A percentile compares a stretch with the other conserved stretches of the same genome.
Conservation (phyloP, 2,113 vertebrate genomes). For the Cranoglanis bouderius region DNA sequence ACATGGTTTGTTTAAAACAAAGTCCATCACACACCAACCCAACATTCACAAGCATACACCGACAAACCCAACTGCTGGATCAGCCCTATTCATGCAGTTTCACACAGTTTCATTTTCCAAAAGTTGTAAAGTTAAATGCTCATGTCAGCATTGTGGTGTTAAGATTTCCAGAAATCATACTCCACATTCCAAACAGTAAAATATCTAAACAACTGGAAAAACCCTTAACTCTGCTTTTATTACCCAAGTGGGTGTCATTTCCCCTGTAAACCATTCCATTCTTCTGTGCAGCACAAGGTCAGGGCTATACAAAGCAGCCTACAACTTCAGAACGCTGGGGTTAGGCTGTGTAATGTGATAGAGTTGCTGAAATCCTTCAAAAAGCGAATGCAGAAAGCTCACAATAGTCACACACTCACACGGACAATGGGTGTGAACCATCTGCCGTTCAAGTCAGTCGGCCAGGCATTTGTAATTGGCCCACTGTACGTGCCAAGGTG, state of each 20-base stretch:
- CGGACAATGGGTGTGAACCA: constrained; percentile 51
- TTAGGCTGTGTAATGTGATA: constrained; percentile 23
- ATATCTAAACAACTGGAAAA: background rate
- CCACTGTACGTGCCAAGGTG: constrained; percentile 44
- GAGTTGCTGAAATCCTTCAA: constrained; percentile 58
- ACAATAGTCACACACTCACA: constrained; percentile 16
- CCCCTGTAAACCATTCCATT: background rate
- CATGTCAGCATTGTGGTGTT: background rate
- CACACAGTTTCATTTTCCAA: background rate
- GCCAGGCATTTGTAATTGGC: constrained; percentile 55
- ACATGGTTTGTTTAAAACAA: background rate
- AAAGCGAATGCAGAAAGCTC: constrained; percentile 44
- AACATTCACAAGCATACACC: background rate
- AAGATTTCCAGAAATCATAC: background rate
- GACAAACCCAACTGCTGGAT: background rate
- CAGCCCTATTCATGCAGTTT: background rate
- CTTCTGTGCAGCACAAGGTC: background rate
- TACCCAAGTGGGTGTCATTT: background rate
- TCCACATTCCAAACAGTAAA: background rate
- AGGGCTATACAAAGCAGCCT: background rate
- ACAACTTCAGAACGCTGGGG: constrained; percentile 3
- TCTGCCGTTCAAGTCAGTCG: constrained; percentile 58
- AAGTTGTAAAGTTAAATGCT: background rate
- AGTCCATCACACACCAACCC: background rate
- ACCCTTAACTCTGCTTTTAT: background rate